Base-by-base conservation (phyloP, 2,113 vertebrate genomes). In the Menura novaehollandiae region DNA sequence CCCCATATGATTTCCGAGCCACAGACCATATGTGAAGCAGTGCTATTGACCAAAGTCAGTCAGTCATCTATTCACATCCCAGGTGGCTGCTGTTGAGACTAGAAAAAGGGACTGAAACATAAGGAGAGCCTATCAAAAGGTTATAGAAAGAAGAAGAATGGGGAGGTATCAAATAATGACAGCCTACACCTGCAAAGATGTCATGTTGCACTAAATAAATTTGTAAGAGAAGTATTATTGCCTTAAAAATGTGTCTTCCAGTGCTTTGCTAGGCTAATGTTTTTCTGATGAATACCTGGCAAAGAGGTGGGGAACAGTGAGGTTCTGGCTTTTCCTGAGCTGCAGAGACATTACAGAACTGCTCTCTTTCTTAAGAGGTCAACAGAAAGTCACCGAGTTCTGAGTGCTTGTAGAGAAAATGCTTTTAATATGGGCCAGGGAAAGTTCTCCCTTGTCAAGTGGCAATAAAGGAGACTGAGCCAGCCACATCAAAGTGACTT, bases 61-160 rank as follows among this genome's bases (percentile, higher is more conserved):
- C 49, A 53, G 35, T 15, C 53, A 91, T 71, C 58, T 72, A 19
- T 90, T 92, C 49, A 64, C n/a, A 78, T 80, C 44, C 41, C 95
- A 85, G 37, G 47, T 85, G 88, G 47, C 72, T 93, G 72, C 62
- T 63, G 60, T 0, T 17, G 72, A 77, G 79, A 79, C 11, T 63
- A 51, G 33, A 77, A 92, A 82, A 88, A 64, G 60, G 21, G 7
- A 56, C 35, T 62, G 96, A 97, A 97, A 97, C 39, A n/a, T 75
- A 89, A 97, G 93, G 9, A 94, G 69, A 74, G 30, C 9, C 51
- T 71, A 23, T 83, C 11, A 62, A 94, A 91, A 83, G 27, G n/a
- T 62, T 73, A 26, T 22, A 64, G 39, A 83, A 49, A 60, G 32
- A 56, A 69, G 32, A 96, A 96, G 93, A 96, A 92, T 82, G 37